phyloP scores from a whole-genome alignment of 2,797 vertebrate genomes.

The Apodemus agrarius region DNA sequence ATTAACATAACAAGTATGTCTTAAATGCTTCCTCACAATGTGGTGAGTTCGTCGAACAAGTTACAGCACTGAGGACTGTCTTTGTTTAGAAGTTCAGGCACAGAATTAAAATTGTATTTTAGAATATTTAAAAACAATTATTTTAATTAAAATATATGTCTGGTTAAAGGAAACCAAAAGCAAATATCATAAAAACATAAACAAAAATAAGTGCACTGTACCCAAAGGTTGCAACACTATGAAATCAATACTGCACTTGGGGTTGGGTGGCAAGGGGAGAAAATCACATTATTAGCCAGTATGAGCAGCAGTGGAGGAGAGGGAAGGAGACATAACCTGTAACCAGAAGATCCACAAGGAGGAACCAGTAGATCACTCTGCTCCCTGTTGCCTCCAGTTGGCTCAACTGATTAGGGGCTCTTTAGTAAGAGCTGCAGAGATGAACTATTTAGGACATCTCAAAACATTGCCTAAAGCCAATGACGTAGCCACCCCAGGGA shows the following conservation, averaged over 20 bases:
- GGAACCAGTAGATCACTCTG: background rate
- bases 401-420: background rate
- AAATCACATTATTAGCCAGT: background rate
- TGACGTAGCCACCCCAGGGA: background rate
- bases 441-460: background rate
- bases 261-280: background rate
- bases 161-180: background rate
- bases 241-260: background rate
- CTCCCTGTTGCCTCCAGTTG: background rate
- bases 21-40: background rate
- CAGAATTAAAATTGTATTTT: background rate
- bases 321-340: background rate
- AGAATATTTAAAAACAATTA: background rate
- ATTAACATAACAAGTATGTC: background rate
- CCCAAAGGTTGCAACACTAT: background rate
- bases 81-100: background rate
- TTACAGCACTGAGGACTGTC: background rate
- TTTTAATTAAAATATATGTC: background rate
- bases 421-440: background rate
- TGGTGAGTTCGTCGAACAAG: background rate
- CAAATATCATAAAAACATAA: background rate
- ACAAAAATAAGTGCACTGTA: background rate
- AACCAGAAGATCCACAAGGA: background rate
- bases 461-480: background rate
- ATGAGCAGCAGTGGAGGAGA: background rate